Conservation (phyloP, 1,140 invertebrate species). For the Zaprionus africanus region DNA sequence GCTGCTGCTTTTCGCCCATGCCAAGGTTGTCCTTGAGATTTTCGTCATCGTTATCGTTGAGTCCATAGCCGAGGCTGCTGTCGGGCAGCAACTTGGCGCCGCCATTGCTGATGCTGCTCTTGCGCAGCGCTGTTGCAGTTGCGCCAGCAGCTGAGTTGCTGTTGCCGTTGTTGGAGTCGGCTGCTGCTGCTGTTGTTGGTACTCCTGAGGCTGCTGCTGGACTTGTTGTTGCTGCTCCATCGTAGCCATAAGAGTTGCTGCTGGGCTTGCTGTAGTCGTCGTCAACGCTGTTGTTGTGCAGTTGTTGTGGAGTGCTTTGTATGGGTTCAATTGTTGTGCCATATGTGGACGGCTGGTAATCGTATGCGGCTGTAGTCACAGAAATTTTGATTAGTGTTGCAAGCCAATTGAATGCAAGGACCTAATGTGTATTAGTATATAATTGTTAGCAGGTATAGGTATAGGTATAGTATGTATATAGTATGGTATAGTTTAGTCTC, state of each 20-base stretch:
- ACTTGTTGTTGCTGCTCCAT: slow-evolving; percentile 24
- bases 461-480: slow-evolving; percentile 9
- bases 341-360: slow-evolving; percentile 83
- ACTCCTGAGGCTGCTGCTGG: slow-evolving; percentile 25
- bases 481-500: slow-evolving; percentile 10
- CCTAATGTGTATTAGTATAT: slow-evolving; percentile 20
- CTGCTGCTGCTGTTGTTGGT: slow-evolving; percentile 21
- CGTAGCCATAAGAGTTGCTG: slow-evolving; percentile 52
- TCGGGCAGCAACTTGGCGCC: slow-evolving; percentile 38
- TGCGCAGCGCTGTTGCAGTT: slow-evolving; percentile 47
- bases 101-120: slow-evolving; percentile 57
- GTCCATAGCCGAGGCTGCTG: slow-evolving; percentile 56
- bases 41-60: slow-evolving; percentile 83
- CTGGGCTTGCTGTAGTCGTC: slow-evolving; percentile 60
- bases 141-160: slow-evolving; percentile 34
- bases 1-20: slow-evolving; percentile 77
- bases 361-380: slow-evolving; percentile 79
- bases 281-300: slow-evolving; percentile 53
- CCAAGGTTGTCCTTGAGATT: slow-evolving; percentile 84
- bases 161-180: slow-evolving; percentile 25
- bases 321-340: slow-evolving; percentile 77
- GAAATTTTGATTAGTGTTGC: slow-evolving; percentile 70
- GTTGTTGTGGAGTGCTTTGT: slow-evolving; percentile 74
- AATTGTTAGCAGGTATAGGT: slow-evolving; percentile 24
- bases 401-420: slow-evolving; percentile 51